These are phyloP conservation scores for Ornithoptera priamus DNA, from an alignment of 2,888 invertebrate species.

Conservation along the genomic window DNA sequence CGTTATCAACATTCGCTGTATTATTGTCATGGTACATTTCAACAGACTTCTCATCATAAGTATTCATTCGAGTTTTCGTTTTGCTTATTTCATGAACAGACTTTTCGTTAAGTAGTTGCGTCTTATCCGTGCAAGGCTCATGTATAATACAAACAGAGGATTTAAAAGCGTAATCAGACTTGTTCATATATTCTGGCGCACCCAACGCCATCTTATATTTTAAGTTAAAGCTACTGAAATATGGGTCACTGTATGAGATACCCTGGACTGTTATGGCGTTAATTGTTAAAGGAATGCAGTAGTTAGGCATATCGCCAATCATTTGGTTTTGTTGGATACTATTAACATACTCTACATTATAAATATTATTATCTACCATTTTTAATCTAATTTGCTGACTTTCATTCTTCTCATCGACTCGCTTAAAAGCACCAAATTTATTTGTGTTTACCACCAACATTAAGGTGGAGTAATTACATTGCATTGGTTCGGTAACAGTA, in stretches of 20 bases:
- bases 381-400: slow-evolving; percentile 80
- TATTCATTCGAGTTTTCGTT: slow-evolving; percentile 69
- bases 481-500: slow-evolving; percentile 82
- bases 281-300: slow-evolving; percentile 81
- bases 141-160: slow-evolving; percentile 80
- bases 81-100: slow-evolving; percentile 68
- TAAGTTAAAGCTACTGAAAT: slow-evolving; percentile 81
- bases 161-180: slow-evolving; percentile 83
- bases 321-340: slow-evolving; percentile 81
- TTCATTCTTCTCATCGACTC: slow-evolving; percentile 76
- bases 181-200: slow-evolving; percentile 80
- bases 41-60: slow-evolving; percentile 60
- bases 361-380: slow-evolving; percentile 80
- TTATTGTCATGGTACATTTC: slow-evolving; percentile 76
- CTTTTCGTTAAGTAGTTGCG: slow-evolving; percentile 69
- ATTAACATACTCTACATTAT: slow-evolving; percentile 80
- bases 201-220: slow-evolving; percentile 79
- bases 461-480: slow-evolving; percentile 82
- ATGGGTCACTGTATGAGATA: slow-evolving; percentile 81
- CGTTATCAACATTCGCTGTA: slow-evolving; percentile 53
- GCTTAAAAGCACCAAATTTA: slow-evolving; percentile 80
- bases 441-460: slow-evolving; percentile 81
- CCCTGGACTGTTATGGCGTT: slow-evolving; percentile 82
- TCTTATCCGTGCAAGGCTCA: slow-evolving; percentile 71
- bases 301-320: slow-evolving; percentile 79